phyloP scores from a whole-genome alignment of 2,113 vertebrate species.

The Pithys albifrons region DNA sequence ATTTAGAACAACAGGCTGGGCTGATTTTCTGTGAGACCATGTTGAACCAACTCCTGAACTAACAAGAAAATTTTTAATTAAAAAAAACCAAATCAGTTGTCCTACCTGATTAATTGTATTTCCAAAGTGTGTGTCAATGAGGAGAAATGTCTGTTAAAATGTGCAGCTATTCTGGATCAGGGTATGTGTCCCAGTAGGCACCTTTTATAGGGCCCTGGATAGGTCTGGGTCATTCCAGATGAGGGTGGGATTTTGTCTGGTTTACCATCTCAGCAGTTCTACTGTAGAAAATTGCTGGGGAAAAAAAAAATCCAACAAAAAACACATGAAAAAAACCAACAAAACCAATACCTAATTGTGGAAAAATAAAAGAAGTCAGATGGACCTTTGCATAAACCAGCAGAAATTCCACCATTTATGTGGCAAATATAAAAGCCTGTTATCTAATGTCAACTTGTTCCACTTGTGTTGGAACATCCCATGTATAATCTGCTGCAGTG shows the following conservation, averaged over 20 bases:
- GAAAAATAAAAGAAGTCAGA: background rate
- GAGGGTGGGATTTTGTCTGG: background rate
- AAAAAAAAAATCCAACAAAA: background rate
- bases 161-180: background rate
- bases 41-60: background rate
- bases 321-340: background rate
- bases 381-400: background rate
- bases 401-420: background rate
- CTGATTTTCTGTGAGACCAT: background rate
- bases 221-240: background rate
- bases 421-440: background rate
- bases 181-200: background rate
- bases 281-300: background rate
- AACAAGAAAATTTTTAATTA: background rate
- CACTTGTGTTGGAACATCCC: background rate
- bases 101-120: background rate
- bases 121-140: background rate
- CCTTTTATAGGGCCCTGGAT: background rate
- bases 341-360: background rate
- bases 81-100: background rate
- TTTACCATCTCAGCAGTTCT: background rate
- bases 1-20: background rate
- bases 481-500: background rate
- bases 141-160: background rate
- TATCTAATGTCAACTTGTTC: background rate